Base-by-base conservation (phyloP, 2,797 vertebrate genomes). In the Coendou prehensilis region DNA sequence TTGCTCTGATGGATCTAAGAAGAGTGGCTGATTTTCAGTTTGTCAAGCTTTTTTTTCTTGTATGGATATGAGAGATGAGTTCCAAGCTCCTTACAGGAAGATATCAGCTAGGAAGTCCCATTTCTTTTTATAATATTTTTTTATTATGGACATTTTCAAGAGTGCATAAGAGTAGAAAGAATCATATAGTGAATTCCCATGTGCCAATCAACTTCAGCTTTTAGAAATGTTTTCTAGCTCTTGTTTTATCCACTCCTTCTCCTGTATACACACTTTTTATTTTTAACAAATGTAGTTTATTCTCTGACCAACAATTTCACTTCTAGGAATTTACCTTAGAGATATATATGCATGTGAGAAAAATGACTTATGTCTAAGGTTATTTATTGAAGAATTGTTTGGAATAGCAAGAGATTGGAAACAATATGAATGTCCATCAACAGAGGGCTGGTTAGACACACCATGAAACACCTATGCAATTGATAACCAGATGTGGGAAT, bases 261-360 rank as follows among this genome's bases (percentile, higher is more conserved):
- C 50, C 41, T 5, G 5, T 52, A 71, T 15, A 50, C 11, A 64
- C 54, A 30, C 73, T 20, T 71, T 91, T 26, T 33, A 23, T 84
- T 88, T 95, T 76, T 93, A 87, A 93, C 71, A 92, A 95, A 95
- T 73, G 59, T 61, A 92, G 30, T 86, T 82, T 92, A 56, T 87
- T 87, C 69, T 56, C 89, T 76, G 52, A 83, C 76, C 57, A 83
- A 64, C 81, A 45, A 71, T 76, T 84, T 95, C 52, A 54, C 52
- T 63, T 83, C 81, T 84, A 95, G 41, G 67, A 88, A 93, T 91
- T 92, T 84, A 84, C 61, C 91, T 84, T n/a, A 87, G 76, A 96
- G 87, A 93, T 33, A 87, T 14, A 45, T 59, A 75, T 22, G 54
- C 50, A 8, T 75, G 56, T 15, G 56, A 75, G 22, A 37, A 37